A percentile compares a stretch with the other conserved stretches of the same genome.
Evolutionary conservation across 1,140 invertebrate species (phyloP).

Genomic region (Papilio polyxenes): DNA sequence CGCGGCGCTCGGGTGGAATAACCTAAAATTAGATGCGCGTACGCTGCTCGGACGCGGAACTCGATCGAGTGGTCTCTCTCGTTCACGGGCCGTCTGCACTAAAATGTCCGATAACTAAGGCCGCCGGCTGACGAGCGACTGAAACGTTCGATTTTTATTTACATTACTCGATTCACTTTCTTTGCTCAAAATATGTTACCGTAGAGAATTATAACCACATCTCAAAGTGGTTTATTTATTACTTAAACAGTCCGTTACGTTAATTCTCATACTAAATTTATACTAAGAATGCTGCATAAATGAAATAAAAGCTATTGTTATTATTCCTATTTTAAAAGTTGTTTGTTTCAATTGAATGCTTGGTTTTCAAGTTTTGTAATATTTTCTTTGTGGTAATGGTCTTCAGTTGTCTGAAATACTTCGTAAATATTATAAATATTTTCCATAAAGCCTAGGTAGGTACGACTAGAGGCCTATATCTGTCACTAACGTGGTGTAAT

Average conservation of each 20-base stretch:
- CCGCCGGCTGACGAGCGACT: slow-evolving; percentile 6
- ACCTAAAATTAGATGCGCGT: slow-evolving; percentile 77
- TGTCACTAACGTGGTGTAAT: neutral
- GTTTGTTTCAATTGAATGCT: too few species aligned
- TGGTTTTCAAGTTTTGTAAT: too few species aligned
- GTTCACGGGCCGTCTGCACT: slow-evolving; percentile 55
- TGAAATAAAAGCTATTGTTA: too few species aligned
- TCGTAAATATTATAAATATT: neutral
- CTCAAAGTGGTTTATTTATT: too few species aligned
- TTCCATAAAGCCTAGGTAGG: too few species aligned
- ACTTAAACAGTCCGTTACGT: too few species aligned
- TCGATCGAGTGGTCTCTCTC: slow-evolving; percentile 55
- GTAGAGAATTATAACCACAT: neutral
- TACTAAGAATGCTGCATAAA: too few species aligned
- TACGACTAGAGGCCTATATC: too few species aligned
- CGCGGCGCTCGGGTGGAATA: slow-evolving; percentile 70
- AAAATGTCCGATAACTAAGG: slow-evolving; percentile 14
- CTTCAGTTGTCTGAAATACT: neutral
- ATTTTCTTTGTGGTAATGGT: too few species aligned
- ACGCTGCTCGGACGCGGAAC: slow-evolving; percentile 63
- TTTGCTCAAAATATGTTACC: neutral
- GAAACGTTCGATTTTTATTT: neutral
- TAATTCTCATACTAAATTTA: too few species aligned
- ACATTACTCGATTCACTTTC: neutral
- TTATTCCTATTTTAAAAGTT: too few species aligned